phyloP scores from a whole-genome alignment of 2,797 vertebrate species.

The Melanotaenia boesemani region DNA sequence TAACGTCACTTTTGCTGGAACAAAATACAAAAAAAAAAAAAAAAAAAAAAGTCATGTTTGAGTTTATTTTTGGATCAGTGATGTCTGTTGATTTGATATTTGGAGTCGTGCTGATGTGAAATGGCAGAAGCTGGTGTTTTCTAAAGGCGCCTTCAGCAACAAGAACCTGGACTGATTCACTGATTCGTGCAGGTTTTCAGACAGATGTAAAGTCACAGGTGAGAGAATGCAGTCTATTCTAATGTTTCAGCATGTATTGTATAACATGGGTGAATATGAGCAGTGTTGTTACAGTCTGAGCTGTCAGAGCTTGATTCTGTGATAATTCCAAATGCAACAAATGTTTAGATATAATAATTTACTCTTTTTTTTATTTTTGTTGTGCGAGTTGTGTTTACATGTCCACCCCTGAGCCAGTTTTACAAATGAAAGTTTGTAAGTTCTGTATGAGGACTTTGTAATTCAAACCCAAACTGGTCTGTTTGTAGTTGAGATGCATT shows the following conservation, averaged over 20 bases:
- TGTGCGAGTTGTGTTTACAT: too few species aligned
- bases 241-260: background rate
- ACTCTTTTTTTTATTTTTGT: too few species aligned
- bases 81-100: conserved; percentile 40
- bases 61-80: conserved; percentile 66
- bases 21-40: conserved; percentile 41
- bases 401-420: too few species aligned
- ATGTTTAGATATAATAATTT: background rate
- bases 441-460: too few species aligned
- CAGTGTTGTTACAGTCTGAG: background rate
- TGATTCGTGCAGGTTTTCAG: background rate
- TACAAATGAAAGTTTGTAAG: too few species aligned
- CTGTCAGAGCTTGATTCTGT: background rate
- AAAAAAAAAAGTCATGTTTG: conserved; percentile 27
- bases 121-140: conserved; percentile 8
- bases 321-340: background rate
- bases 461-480: too few species aligned
- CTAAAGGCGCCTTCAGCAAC: background rate
- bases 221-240: too few species aligned
- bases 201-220: background rate
- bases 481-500: too few species aligned
- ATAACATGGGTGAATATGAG: background rate
- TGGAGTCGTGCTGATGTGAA: conserved; percentile 30
- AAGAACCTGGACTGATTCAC: background rate
- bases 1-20: conserved; percentile 58